Evolutionary conservation across 1,140 invertebrate genomes (phyloP).

Genomic region (Penaeus vannamei): DNA sequence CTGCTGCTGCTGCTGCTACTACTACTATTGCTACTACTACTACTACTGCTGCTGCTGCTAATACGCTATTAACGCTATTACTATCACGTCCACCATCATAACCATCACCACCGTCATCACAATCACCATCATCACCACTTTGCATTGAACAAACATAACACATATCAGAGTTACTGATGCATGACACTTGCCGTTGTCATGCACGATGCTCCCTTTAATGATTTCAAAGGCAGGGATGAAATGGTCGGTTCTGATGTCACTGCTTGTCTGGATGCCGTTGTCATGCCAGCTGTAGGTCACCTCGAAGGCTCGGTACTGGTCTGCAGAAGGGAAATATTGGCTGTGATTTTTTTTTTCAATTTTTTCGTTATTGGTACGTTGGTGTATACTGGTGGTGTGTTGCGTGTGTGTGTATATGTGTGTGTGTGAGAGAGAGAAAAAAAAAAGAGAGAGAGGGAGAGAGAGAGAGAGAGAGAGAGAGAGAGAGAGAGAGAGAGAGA

Average conservation of each 20-base stretch:
- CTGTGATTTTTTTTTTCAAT: background rate
- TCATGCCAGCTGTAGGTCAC: constrained; percentile 41
- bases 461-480: background rate
- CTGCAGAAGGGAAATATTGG: background rate
- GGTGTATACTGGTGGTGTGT: background rate
- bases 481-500: background rate
- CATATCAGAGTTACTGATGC: no score
- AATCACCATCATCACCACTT: background rate
- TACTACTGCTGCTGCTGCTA: no score
- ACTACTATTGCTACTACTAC: no score
- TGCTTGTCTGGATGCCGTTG: constrained; percentile 3
- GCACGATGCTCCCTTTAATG: background rate
- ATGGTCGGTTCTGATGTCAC: constrained; percentile 10
- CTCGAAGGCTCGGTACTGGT: constrained; percentile 49
- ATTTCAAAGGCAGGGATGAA: background rate
- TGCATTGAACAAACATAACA: background rate
- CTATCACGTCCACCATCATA: no score
- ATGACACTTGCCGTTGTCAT: background rate
- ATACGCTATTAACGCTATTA: no score
- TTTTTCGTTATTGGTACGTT: background rate
- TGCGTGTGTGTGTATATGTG: background rate
- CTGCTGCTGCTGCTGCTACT: no score
- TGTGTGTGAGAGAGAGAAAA: background rate
- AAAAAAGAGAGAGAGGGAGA: background rate
- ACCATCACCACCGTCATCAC: no score